Evolutionary conservation across 2,888 invertebrate genomes (phyloP).

Genomic region (Sesia bembeciformis): DNA sequence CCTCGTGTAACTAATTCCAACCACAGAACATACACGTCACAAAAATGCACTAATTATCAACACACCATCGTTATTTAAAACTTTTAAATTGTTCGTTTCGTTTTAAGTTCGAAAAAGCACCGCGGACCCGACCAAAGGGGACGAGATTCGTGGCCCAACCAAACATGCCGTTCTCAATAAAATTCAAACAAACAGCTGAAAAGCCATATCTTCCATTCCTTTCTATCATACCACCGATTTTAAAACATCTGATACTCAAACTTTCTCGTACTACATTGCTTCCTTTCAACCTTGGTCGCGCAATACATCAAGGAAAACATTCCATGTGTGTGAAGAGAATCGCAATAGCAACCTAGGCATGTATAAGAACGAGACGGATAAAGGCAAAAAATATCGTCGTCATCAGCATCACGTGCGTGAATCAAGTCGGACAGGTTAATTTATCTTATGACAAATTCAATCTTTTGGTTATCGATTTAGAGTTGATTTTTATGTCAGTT

Average conservation of each 20-base stretch:
- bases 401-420: too few species aligned
- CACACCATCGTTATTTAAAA: conserved; percentile 37
- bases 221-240: conserved; percentile 39
- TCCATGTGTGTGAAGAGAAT: conserved; percentile 26
- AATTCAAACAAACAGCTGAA: conserved; percentile 4
- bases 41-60: conserved; percentile 13
- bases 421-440: too few species aligned
- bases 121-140: conserved; percentile 30
- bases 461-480: too few species aligned
- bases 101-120: conserved; percentile 45
- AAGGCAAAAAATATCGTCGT: too few species aligned
- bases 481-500: too few species aligned
- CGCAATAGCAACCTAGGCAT: not conserved
- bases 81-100: conserved; percentile 37
- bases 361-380: not conserved
- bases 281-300: conserved; percentile 22
- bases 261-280: not conserved
- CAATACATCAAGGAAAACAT: conserved; percentile 33
- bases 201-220: conserved; percentile 36
- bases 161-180: conserved; percentile 31
- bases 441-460: too few species aligned
- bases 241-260: conserved; percentile 17
- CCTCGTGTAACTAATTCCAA: conserved; percentile 28
- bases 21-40: conserved; percentile 28
- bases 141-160: conserved; percentile 48